Base-by-base conservation (phyloP, 2,888 invertebrate species). In the Anodontia alba region DNA sequence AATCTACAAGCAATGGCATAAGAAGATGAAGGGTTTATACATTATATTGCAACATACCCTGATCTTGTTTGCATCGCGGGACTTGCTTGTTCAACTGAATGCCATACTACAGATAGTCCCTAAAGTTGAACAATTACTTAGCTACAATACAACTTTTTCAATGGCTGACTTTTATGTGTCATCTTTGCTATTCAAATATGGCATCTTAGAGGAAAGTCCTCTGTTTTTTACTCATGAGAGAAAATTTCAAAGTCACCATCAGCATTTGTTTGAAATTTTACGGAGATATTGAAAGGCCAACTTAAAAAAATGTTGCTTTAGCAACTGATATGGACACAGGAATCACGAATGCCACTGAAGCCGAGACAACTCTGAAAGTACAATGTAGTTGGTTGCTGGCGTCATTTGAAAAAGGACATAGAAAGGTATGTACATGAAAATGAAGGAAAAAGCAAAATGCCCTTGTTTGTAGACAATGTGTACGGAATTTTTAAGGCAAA, bases 141-240 rank as follows among this genome's bases (percentile, higher is more conserved):
- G 73, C 57, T 73, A 73, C 46, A 57, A 54, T 33, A 73, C 73
- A 54, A 73, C 54, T 0, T 73, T 57, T 36, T 73, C 57, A 8
- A 73, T 73, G 73, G 57, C 57, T 33, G 73, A 73, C 46, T 73
- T 73, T 29, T 73, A 73, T 42, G 57, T 73, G 20, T 54, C 57
- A 7, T 36, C 57, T 36, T 54, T 38, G 57, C 42, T 54, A 1
- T 73, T 54, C 33, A 72, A 72, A 46, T n/a, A 72, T 31, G 20
- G 51, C 0, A 36, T 36, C 51, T 72, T 72, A 43, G 51, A 54
- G 54, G 29, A 54, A 29, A 54, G 54, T 26, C 54, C 54, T 29
- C 33, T 72, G 2, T 72, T 72, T 23, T 20, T 72, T 42, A 20
- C 51, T n/a, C 72, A 72, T 54, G 54, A 54, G 29, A 54, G 54